These are phyloP conservation scores for Acropora tenuis DNA, from an alignment of 64 coral and sea anemone genomes.

Conservation along the genomic window DNA sequence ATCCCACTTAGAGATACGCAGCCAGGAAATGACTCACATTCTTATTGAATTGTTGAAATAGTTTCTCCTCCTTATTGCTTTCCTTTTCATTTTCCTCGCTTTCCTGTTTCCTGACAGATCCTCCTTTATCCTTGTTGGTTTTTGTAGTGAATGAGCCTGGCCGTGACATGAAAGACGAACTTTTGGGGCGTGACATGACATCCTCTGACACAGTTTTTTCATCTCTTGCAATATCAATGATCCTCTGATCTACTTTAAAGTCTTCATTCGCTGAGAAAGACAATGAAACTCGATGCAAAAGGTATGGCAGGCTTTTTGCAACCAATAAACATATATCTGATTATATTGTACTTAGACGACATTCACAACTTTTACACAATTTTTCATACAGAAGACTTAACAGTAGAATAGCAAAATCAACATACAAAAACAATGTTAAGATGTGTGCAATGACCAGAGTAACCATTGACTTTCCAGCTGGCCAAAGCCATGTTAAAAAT, in stretches of 20 bases:
- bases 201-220: slow-evolving; percentile 63
- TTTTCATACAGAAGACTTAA: too few relatives aligned
- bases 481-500: too few relatives aligned
- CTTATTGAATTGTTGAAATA: slow-evolving; percentile 35
- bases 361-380: too few relatives aligned
- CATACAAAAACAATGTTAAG: too few relatives aligned
- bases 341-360: too few relatives aligned
- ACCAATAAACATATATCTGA: too few relatives aligned
- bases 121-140: slow-evolving; percentile 22
- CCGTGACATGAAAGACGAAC: slow-evolving; percentile 59
- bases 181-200: slow-evolving; percentile 23
- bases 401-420: too few relatives aligned
- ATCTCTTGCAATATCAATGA: slow-evolving; percentile 77
- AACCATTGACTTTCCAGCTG: too few relatives aligned
- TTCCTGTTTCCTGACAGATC: slow-evolving; percentile 29
- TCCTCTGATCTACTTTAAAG: slow-evolving; percentile 77
- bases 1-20: neutral
- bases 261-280: slow-evolving; percentile 74
- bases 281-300: neutral
- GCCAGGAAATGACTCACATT: slow-evolving; percentile 17
- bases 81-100: slow-evolving; percentile 82
- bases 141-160: slow-evolving; percentile 62
- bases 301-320: neutral
- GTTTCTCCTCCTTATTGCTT: slow-evolving; percentile 34
- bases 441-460: too few relatives aligned